phyloP scores from a whole-genome alignment of 2,888 invertebrate genomes.

The Drosophila sordidula region DNA sequence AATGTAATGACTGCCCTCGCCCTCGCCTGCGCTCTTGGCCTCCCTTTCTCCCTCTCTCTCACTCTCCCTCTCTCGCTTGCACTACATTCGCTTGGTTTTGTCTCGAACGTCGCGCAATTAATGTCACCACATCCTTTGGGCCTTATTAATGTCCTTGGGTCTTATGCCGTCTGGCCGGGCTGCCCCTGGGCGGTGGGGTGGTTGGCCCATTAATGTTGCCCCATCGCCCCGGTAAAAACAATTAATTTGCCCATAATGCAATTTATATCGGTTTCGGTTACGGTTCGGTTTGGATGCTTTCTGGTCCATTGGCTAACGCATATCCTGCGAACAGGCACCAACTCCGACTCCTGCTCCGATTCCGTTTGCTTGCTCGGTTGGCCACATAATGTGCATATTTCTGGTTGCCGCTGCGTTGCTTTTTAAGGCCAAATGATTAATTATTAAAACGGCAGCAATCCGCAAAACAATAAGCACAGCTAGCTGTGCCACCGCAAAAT shows the following conservation, averaged over 20 bases:
- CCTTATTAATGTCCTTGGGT: constrained; percentile 79
- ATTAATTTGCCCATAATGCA: constrained; percentile 81
- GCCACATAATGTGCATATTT: constrained; percentile 65
- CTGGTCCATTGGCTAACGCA: constrained; percentile 31
- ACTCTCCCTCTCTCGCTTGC: neutral
- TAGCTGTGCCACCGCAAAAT: constrained; percentile 41
- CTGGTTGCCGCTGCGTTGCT: constrained; percentile 38
- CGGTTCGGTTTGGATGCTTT: constrained; percentile 25
- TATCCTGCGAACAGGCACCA: constrained; percentile 23
- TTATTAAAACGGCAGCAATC: constrained; percentile 67
- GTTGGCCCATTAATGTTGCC: constrained; percentile 69
- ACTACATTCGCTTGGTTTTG: constrained; percentile 14
- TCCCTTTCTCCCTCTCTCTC: neutral
- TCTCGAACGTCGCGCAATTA: constrained; percentile 72
- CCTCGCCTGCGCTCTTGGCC: neutral
- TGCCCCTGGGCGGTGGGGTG: constrained; percentile 2
- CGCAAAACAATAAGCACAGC: constrained; percentile 23
- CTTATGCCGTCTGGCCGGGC: constrained; percentile 28
- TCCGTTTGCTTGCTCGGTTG: constrained; percentile 23
- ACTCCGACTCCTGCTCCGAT: constrained; percentile 7
- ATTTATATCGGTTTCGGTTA: constrained; percentile 75
- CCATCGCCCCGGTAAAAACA: constrained; percentile 70
- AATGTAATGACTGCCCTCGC: constrained; percentile 72
- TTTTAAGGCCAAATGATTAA: constrained; percentile 73
- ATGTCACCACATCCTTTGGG: constrained; percentile 81